Evolutionary conservation across 2,113 vertebrate genomes (phyloP).

Genomic region (Eublepharis macularius): DNA sequence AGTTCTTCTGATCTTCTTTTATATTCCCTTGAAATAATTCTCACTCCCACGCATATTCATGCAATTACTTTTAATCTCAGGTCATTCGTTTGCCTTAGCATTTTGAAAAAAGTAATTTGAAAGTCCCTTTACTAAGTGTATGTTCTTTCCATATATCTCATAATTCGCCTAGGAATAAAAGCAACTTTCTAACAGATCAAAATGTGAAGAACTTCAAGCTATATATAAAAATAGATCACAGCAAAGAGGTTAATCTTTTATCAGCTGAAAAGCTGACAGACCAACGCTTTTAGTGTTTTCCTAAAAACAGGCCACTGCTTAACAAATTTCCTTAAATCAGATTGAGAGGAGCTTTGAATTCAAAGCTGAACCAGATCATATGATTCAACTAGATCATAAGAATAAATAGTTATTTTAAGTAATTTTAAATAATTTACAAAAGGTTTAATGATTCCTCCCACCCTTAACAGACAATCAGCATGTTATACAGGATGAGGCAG

Average conservation of each 20-base stretch:
- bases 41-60: constrained; percentile 38
- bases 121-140: constrained; percentile 43
- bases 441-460: not conserved
- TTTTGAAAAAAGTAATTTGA: constrained; percentile 49
- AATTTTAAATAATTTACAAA: constrained; percentile 47
- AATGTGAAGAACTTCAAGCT: constrained; percentile 54
- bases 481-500: too few relatives aligned
- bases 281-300: constrained; percentile 46
- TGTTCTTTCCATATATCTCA: constrained; percentile 64
- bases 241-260: constrained; percentile 63
- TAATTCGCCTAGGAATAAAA: constrained; percentile 54
- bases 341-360: constrained; percentile 57
- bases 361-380: too few relatives aligned
- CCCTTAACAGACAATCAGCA: not conserved
- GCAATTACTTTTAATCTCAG: constrained; percentile 56
- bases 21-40: constrained; percentile 43
- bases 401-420: constrained; percentile 29
- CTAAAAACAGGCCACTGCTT: not conserved
- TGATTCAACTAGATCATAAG: constrained; percentile 38
- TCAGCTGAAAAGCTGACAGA: constrained; percentile 67
- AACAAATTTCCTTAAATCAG: constrained; percentile 59
- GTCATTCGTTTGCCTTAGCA: constrained; percentile 64
- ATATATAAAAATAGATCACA: constrained; percentile 51
- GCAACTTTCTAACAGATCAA: constrained; percentile 38
- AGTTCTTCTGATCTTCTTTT: constrained; percentile 54